These are phyloP conservation scores for Syrmaticus mikado DNA, from an alignment of 2,113 vertebrate species.

Conservation along the genomic window DNA sequence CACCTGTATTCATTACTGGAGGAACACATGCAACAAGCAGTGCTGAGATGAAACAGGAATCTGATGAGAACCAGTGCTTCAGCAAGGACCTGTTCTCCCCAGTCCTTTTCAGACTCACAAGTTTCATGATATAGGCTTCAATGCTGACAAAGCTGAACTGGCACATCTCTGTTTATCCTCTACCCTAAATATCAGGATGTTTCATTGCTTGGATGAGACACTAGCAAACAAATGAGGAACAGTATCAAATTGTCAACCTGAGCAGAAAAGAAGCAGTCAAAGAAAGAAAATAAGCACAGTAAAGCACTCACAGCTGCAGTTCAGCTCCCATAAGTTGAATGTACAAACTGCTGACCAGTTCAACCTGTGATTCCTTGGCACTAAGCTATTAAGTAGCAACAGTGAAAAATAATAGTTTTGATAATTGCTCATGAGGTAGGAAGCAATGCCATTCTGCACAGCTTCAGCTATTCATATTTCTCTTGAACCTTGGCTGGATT, in stretches of 20 bases:
- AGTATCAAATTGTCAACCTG: not conserved
- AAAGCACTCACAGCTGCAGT: not conserved
- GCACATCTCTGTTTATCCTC: not conserved
- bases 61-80: not conserved
- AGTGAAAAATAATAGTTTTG: not conserved
- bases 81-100: not conserved
- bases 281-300: not conserved
- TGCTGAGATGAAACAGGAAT: not conserved
- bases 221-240: not conserved
- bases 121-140: not conserved
- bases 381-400: not conserved
- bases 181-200: not conserved
- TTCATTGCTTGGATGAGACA: not conserved
- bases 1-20: not conserved
- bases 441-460: not conserved
- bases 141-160: not conserved
- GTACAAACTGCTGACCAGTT: not conserved
- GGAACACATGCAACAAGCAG: not conserved
- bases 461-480: not conserved
- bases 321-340: not conserved
- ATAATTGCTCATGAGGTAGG: not conserved
- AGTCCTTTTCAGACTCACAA: not conserved
- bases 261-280: not conserved
- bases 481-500: not conserved
- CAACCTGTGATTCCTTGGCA: not conserved